Evolutionary conservation across 1,140 invertebrate genomes (phyloP), one percentile per base, ranked within the genome.

Genomic region (Aphelenchoides besseyi): DNA sequence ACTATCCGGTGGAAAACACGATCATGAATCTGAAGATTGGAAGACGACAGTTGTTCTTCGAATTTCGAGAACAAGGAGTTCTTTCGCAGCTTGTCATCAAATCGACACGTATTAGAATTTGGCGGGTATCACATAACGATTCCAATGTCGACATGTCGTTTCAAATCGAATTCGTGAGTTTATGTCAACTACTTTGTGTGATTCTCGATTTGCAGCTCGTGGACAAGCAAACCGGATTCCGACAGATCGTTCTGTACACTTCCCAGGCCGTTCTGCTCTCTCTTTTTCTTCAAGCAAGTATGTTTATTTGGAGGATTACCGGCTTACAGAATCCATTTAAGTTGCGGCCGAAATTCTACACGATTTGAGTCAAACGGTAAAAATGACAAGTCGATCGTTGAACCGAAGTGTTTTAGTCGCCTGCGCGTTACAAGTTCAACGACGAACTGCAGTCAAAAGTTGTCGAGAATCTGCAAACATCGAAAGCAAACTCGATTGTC

Each of bases 151-250:
- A 76, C 32, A 78, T 80, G 77, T 66, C 54, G 9, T 78, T 78
- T 36, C 76, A 78, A 63, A 28, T 78, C n/a, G 76, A 78, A 54
- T 80, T 80, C 62, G 29, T 78, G 72, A 76, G 36, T 78, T 74
- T 57, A 57, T 36, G 18, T 26, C 41, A 33, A 71, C 76, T 52
- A 74, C 68, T 35, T 36, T 74, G 48, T 37, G 62, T 41, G 29
- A 72, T 62, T 52, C 41, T 33, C 36, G 70, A 72, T 1, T 0
- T 70, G n/a, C 8, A 69, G 41, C 41, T 48, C 12, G 41, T 48
- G 41, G 41, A 48, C 23, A 12, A 23, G 12, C 12, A 48, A 48
- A 48, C 41, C 9, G 55, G 18, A 8, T 66, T 70, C n/a, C 23
- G 37, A 28, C 23, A 30, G 29, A 70, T 70, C 2, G 48, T 33